phyloP scores from a whole-genome alignment of 2,113 vertebrate genomes.

The Chaenocephalus aceratus region DNA sequence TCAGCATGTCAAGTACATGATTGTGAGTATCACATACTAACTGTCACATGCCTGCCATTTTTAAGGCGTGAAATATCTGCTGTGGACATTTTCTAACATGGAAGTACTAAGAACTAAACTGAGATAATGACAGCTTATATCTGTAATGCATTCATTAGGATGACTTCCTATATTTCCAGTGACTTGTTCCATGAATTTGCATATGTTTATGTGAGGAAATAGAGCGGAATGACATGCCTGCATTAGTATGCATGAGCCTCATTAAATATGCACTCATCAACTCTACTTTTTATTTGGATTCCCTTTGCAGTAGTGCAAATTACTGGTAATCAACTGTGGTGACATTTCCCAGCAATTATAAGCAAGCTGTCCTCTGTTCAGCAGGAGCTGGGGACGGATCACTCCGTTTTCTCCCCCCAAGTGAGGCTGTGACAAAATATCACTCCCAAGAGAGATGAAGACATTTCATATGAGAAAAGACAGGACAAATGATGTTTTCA shows the following conservation, averaged over 20 bases:
- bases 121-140: constrained; percentile 44
- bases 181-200: constrained; percentile 66
- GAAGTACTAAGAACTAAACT: constrained; percentile 36
- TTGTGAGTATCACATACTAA: neutral
- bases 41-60: neutral
- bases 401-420: constrained; percentile 45
- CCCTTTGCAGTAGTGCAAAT: constrained; percentile 78
- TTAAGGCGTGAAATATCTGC: neutral
- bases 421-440: constrained; percentile 48
- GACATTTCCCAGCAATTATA: constrained; percentile 84
- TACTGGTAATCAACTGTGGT: constrained; percentile 82
- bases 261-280: constrained; percentile 83
- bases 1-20: neutral
- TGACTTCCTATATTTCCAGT: constrained; percentile 38
- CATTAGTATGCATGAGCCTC: constrained; percentile 77
- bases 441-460: constrained; percentile 49
- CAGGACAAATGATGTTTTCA: constrained; percentile 25
- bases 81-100: constrained; percentile 12
- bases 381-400: constrained; percentile 53
- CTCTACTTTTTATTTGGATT: constrained; percentile 71
- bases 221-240: constrained; percentile 58
- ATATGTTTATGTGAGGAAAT: constrained; percentile 77
- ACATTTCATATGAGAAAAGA: constrained; percentile 50
- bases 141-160: constrained; percentile 49
- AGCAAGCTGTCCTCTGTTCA: constrained; percentile 68